These are phyloP conservation scores for Dromius quadrimaculatus DNA, from an alignment of 2,888 invertebrate genomes.

Conservation along the genomic window DNA sequence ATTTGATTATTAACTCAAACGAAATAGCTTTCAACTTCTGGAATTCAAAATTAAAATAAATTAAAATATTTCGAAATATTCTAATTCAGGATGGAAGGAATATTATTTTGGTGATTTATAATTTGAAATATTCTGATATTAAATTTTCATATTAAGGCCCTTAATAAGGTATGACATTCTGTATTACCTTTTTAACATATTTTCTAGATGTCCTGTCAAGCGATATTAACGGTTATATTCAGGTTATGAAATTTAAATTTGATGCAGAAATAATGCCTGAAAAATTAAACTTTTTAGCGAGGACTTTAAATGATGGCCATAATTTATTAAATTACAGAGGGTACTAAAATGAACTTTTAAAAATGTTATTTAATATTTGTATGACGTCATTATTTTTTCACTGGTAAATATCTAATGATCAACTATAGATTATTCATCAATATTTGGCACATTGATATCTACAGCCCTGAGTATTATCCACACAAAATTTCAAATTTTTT, in stretches of 20 bases:
- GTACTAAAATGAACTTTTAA: too few species aligned
- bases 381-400: neutral
- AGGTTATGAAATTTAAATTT: conserved; percentile 40
- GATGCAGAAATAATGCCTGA: conserved; percentile 27
- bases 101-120: conserved; percentile 18
- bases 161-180: conserved; percentile 40
- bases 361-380: too few species aligned
- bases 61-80: conserved; percentile 3
- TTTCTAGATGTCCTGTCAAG: conserved; percentile 39
- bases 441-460: too few species aligned
- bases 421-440: too few species aligned
- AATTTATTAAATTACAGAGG: conserved; percentile 11
- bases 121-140: conserved; percentile 35
- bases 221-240: conserved; percentile 34
- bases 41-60: neutral
- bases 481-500: too few species aligned
- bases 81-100: neutral
- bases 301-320: conserved; percentile 28
- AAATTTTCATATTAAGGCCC: conserved; percentile 26
- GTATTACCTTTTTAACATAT: conserved; percentile 44
- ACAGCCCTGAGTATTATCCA: too few species aligned
- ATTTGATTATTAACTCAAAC: too few species aligned
- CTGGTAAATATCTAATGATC: neutral
- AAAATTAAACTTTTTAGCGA: conserved; percentile 32
- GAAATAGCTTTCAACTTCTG: too few species aligned